phyloP scores from a whole-genome alignment of 2,113 vertebrate genomes.

The Corythornis vintsioides region DNA sequence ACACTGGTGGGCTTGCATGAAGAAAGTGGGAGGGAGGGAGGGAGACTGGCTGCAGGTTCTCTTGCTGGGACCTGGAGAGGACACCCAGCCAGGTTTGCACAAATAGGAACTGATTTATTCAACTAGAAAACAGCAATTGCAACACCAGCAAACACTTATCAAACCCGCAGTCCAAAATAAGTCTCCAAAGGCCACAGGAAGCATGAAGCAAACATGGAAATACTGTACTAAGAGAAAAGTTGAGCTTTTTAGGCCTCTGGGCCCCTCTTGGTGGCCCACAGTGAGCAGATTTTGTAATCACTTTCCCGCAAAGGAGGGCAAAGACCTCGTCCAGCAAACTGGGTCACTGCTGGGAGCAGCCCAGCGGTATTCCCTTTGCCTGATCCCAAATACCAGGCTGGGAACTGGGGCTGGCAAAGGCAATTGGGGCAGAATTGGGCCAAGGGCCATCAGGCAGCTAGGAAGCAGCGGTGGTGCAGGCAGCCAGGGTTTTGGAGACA shows the following conservation, averaged over 20 bases:
- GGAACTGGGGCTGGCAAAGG: constrained; percentile 20
- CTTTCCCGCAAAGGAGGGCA: not conserved
- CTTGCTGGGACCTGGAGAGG: not conserved
- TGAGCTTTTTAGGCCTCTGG: not conserved
- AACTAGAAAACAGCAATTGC: rapidly evolving
- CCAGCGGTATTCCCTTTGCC: not conserved
- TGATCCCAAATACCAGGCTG: constrained; percentile 27
- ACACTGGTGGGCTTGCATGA: rapidly evolving
- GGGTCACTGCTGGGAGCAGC: constrained; percentile 5
- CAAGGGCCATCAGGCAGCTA: not conserved
- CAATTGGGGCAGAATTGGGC: constrained; percentile 24
- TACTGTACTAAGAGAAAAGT: not conserved
- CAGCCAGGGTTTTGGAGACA: not conserved
- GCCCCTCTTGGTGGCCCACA: not conserved
- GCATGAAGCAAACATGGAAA: not conserved
- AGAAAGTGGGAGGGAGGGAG: rapidly evolving
- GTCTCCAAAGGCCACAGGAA: not conserved
- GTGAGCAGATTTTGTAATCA: not conserved
- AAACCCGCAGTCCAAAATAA: not conserved
- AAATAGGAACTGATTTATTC: not conserved
- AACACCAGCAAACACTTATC: not conserved
- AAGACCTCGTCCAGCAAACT: not conserved
- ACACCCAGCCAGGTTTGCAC: not conserved
- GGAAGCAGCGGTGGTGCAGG: not conserved
- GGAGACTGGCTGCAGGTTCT: not conserved